Percentiles rank a stretch among this genome's conserved stretches.
phyloP scores from a whole-genome alignment of 35 echinoderm and acorn worm genomes.

The Anneissia japonica region DNA sequence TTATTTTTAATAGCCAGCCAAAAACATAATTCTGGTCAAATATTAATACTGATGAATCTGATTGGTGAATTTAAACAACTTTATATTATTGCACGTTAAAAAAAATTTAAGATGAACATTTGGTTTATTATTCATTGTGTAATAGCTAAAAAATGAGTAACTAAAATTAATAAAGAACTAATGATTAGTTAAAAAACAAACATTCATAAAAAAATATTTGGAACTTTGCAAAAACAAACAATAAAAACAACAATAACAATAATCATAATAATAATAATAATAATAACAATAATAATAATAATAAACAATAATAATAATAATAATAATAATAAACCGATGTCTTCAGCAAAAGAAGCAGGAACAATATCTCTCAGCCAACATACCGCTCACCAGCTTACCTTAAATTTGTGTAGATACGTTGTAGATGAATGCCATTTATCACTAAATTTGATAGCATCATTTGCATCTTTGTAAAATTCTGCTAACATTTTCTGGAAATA shows the following conservation, averaged over 20 bases:
- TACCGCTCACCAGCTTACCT: too few relatives aligned
- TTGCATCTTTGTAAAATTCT: constrained; percentile 81
- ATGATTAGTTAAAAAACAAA: too few relatives aligned
- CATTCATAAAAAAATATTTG: too few relatives aligned
- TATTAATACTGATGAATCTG: neutral
- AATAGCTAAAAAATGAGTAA: too few relatives aligned
- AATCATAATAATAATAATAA: neutral
- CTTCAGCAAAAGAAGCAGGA: neutral
- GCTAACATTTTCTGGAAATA: constrained; percentile 72
- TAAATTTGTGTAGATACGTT: constrained; percentile 84
- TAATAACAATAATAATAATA: neutral
- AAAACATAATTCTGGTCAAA: neutral
- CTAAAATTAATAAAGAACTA: too few relatives aligned
- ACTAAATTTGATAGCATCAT: constrained; percentile 66
- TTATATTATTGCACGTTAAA: neutral
- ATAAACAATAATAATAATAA: neutral
- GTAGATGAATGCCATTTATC: constrained; percentile 74
- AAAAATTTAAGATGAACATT: neutral
- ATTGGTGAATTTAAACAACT: neutral
- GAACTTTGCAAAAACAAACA: too few relatives aligned
- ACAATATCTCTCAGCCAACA: too few relatives aligned
- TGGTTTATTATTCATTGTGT: too few relatives aligned
- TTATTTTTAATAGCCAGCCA: neutral
- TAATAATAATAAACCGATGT: neutral
- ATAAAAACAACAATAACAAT: too few relatives aligned